Conservation (phyloP, 2,888 invertebrate species). For the Tetanocera ferruginea region DNA sequence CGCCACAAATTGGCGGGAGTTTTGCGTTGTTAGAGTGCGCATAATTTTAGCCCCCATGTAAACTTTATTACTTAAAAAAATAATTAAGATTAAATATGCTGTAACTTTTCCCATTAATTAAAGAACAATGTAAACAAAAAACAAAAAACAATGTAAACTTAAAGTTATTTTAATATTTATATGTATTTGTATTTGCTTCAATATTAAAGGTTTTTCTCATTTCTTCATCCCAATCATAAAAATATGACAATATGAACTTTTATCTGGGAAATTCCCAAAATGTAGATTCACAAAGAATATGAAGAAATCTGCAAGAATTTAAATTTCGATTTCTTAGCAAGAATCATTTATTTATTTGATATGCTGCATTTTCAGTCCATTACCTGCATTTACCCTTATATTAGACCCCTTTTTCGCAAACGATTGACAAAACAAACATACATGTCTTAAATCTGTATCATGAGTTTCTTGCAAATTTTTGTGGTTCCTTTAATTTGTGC, state of each 20-base stretch:
- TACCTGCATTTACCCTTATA: neutral
- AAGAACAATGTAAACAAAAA: no score
- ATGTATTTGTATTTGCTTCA: no score
- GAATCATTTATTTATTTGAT: neutral
- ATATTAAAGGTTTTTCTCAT: no score
- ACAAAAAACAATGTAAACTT: no score
- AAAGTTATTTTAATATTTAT: no score
- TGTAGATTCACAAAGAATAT: slow-evolving; percentile 55
- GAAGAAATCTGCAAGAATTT: neutral
- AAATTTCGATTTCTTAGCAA: neutral
- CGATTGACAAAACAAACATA: neutral
- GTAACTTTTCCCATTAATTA: no score
- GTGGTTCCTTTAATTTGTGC: slow-evolving; percentile 39
- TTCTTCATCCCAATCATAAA: neutral
- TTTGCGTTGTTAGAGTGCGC: neutral
- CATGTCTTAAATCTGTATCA: neutral
- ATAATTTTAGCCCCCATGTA: neutral
- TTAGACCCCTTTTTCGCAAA: neutral
- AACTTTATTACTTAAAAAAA: no score
- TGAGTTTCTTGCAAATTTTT: slow-evolving; percentile 41
- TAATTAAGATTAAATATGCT: no score
- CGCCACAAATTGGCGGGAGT: slow-evolving; percentile 22
- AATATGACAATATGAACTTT: neutral
- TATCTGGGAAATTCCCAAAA: slow-evolving; percentile 55
- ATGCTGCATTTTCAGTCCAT: neutral